Conservation (phyloP, 1,140 invertebrate genomes). For the Camponotus floridanus region DNA sequence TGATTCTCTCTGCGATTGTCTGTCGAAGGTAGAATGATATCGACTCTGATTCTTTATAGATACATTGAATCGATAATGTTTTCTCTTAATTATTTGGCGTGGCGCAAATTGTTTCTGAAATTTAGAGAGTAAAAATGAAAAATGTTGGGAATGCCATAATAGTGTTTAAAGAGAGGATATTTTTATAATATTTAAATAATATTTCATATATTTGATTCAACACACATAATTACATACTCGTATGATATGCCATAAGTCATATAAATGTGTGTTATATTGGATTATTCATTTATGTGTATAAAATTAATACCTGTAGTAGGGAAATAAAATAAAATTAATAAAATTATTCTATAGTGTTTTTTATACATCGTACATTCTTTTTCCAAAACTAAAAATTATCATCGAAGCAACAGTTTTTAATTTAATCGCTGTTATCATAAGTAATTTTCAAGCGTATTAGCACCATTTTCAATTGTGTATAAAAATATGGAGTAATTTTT, state of each 20-base stretch:
- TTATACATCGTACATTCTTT: background rate
- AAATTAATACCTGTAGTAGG: no score
- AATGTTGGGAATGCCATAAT: background rate
- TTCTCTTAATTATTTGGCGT: slow-evolving; percentile 28
- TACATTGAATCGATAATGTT: background rate
- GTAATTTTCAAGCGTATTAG: slow-evolving; percentile 7
- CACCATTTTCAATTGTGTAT: background rate
- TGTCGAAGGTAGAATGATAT: background rate
- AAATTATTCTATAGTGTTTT: no score
- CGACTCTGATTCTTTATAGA: slow-evolving; percentile 1
- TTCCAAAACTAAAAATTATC: background rate
- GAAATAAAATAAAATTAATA: no score
- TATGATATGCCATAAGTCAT: no score
- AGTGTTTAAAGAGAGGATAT: background rate
- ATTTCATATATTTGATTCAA: background rate
- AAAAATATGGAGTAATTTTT: background rate
- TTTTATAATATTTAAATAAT: slow-evolving; percentile 16
- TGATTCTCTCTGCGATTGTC: background rate
- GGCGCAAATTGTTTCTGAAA: background rate
- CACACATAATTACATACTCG: background rate
- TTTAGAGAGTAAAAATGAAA: background rate
- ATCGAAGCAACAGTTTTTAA: background rate
- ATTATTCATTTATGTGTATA: no score
- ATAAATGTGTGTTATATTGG: no score
- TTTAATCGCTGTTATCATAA: background rate